phyloP scores from a whole-genome alignment of 2,888 invertebrate genomes.

The Leptura quadrifasciata region DNA sequence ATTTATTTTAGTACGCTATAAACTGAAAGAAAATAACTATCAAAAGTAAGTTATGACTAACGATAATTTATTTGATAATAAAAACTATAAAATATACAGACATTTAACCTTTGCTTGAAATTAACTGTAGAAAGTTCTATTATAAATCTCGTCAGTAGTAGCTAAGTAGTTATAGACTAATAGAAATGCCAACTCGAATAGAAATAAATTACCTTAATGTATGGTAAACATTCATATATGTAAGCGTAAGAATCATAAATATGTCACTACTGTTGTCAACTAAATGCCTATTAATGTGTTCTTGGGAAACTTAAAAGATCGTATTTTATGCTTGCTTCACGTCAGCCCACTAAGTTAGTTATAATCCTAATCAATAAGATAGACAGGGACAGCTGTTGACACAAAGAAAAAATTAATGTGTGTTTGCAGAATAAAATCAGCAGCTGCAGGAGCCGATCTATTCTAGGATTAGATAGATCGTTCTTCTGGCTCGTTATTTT shows the following conservation, averaged over 20 bases:
- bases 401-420: slow-evolving; percentile 55
- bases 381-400: slow-evolving; percentile 57
- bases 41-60: slow-evolving; percentile 63
- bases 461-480: slow-evolving; percentile 70
- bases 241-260: slow-evolving; percentile 74
- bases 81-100: slow-evolving; percentile 67
- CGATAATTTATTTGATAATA: slow-evolving; percentile 65
- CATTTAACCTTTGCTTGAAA: slow-evolving; percentile 69
- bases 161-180: slow-evolving; percentile 73
- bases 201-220: slow-evolving; percentile 74
- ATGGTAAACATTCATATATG: slow-evolving; percentile 75
- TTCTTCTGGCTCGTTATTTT: slow-evolving; percentile 68
- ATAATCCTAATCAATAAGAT: slow-evolving; percentile 48
- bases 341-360: slow-evolving; percentile 53
- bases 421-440: slow-evolving; percentile 60
- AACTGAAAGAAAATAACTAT: slow-evolving; percentile 63
- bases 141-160: slow-evolving; percentile 70
- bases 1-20: slow-evolving; percentile 57
- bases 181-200: slow-evolving; percentile 74
- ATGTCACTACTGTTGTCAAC: slow-evolving; percentile 74
- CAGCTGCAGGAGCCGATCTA: slow-evolving; percentile 70
- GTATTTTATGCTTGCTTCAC: slow-evolving; percentile 63
- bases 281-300: slow-evolving; percentile 75
- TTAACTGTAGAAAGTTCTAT: slow-evolving; percentile 69
- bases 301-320: slow-evolving; percentile 71